These are phyloP conservation scores for Hoplostethus atlanticus DNA, from an alignment of 2,797 vertebrate species.

Conservation along the genomic window DNA sequence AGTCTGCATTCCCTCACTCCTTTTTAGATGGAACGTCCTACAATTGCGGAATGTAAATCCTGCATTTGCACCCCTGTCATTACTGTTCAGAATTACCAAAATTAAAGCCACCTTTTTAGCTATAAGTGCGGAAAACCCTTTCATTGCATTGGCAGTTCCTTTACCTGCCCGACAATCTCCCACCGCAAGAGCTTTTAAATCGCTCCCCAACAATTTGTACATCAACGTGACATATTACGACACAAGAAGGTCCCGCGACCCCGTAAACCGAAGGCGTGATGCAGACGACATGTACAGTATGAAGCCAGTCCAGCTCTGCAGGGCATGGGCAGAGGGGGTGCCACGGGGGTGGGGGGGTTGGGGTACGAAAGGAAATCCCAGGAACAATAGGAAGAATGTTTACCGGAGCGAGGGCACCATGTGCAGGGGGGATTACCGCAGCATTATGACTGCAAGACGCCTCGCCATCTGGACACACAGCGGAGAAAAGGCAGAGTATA, in stretches of 20 bases:
- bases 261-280: conserved; percentile 12
- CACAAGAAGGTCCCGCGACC: conserved; percentile 27
- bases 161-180: no score
- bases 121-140: no score
- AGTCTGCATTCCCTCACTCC: no score
- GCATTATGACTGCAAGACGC: conserved; percentile 78
- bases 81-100: no score
- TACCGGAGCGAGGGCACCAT: conserved; percentile 76
- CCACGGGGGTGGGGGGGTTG: conserved; percentile 2
- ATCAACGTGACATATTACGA: conserved; percentile 12
- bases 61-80: no score
- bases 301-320: conserved; percentile 33
- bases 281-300: conserved; percentile 32
- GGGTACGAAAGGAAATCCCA: conserved; percentile 49
- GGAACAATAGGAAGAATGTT: conserved; percentile 77
- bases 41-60: no score
- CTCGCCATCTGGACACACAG: conserved; percentile 78
- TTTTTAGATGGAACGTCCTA: no score
- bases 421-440: conserved; percentile 79
- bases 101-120: no score
- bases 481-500: conserved; percentile 63
- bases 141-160: no score
- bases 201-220: conserved; percentile 4
- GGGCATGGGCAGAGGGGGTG: neutral
- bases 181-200: conserved; percentile 8